Evolutionary conservation across 2,797 vertebrate species (phyloP), one percentile per base, ranked within the genome.

Genomic region (Melopsittacus undulatus): DNA sequence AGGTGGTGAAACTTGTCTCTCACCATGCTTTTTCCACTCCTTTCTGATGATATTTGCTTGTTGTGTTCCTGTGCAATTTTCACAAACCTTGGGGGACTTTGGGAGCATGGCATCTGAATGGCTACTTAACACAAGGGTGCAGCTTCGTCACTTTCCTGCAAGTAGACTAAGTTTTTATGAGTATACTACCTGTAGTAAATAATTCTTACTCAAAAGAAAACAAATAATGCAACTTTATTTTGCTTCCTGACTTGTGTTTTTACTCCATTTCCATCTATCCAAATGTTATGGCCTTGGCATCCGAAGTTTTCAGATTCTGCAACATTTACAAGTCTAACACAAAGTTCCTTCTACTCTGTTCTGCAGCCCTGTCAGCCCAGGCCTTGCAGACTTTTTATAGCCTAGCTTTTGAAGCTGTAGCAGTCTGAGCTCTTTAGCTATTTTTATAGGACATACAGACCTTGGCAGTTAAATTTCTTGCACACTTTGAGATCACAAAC

Each of bases 391-490:
- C 22, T 24, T 87, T 87, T 81, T 83, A 18, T 72, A 45, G 34
- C 20, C 69, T 1, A 1, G 45, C 29, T 92, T 93, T 91, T 91
- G 66, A 86, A 85, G 69, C 66, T 86, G 64, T 80, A 73, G 30
- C 24, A 74, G 32, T 52, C 51, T 40, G 61, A 68, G 29, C 69
- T 83, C 48, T 92, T 91, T 75, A 63, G 52, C 62, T 46, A 12
- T 66, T 92, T 80, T 90, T 90, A 36, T 9, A 36, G 36, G 52
- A 61, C 6, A 5, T 61, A 38, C 32, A 86, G 42, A 66, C 49
- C 80, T 92, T 90, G 88, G 86, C 62, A 95, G 83, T 69, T 78
- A 38, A 52, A 93, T 86, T 88, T 93, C 74, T 77, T 83, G 49
- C 80, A 75, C 13, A 5, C 66, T 94, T 89, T 64, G 43, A 88